Base-by-base conservation (phyloP, 2,113 vertebrate species). In the Scatophagus argus region DNA sequence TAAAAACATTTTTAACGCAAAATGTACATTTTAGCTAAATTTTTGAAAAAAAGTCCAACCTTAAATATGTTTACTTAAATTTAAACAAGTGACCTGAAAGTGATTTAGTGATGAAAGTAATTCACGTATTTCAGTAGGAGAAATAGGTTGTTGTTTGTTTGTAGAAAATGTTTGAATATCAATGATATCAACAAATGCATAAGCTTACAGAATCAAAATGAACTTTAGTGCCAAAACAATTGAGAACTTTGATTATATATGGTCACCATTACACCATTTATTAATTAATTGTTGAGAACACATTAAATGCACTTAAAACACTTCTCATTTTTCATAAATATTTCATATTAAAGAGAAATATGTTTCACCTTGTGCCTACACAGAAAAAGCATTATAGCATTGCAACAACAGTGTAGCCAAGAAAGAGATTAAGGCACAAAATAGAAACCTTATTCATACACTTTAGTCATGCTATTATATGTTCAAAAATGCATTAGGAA, bases 391-490 rank as follows among this genome's bases (percentile, higher is more conserved):
- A 69, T 90, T 79, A 92, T 92, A 88, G 92, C 90, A 61, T 87
- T 93, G 92, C 60, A 77, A 92, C 66, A 54, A 59, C 68, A 91
- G 94, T 95, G 83, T 94, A 95, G 88, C 74, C 94, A 92, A 95
- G 94, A 94, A 94, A 93, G 85, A 94, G 93, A 95, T 92, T 96
- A 97, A 98, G 97, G 96, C 97, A 98, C 97, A 93, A 90, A 91
- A 91, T 84, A 89, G 87, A 89, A 92, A 88, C 81, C 47, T 87
- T 88, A 77, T 88, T 80, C 73, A 93, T 94, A 94, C 93, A 92
- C 86, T 91, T 93, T 92, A 94, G 86, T 93, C 96, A 96, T 97
- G 97, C 97, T 94, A 89, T 83, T 89, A 93, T 88, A 80, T 84
- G 74, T 93, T 83, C 90, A 89, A 90, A 91, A 94, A 93, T 88